Conservation (phyloP, 2,797 vertebrate species). For the Anguilla obscura region DNA sequence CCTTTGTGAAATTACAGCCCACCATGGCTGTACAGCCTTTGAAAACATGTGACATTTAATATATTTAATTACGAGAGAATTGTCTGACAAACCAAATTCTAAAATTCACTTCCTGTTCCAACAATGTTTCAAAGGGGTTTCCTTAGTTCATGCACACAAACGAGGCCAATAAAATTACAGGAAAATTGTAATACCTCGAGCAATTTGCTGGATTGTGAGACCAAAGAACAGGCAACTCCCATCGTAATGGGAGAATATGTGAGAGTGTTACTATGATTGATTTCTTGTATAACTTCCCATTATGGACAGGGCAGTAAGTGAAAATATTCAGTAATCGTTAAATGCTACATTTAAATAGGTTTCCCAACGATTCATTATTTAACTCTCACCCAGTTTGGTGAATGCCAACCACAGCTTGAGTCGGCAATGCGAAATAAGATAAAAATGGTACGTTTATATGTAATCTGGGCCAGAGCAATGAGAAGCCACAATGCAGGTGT, state of each 20-base stretch:
- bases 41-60: neutral
- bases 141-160: neutral
- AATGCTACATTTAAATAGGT: neutral
- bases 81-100: neutral
- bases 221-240: neutral
- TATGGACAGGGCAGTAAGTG: neutral
- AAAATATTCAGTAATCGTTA: neutral
- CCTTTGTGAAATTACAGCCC: neutral
- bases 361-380: neutral
- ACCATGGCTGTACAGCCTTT: neutral
- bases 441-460: neutral
- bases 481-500: neutral
- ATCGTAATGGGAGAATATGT: neutral
- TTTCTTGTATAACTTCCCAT: neutral
- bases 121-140: neutral
- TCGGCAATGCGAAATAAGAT: neutral
- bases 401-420: neutral
- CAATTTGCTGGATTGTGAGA: neutral
- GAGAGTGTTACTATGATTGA: neutral
- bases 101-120: neutral
- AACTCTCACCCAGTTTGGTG: neutral
- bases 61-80: neutral
- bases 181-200: neutral
- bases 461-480: neutral
- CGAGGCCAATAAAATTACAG: neutral